Evolutionary conservation across 2,797 vertebrate species (phyloP), one percentile per base, ranked within the genome.

Genomic region (Intellagama lesueurii): DNA sequence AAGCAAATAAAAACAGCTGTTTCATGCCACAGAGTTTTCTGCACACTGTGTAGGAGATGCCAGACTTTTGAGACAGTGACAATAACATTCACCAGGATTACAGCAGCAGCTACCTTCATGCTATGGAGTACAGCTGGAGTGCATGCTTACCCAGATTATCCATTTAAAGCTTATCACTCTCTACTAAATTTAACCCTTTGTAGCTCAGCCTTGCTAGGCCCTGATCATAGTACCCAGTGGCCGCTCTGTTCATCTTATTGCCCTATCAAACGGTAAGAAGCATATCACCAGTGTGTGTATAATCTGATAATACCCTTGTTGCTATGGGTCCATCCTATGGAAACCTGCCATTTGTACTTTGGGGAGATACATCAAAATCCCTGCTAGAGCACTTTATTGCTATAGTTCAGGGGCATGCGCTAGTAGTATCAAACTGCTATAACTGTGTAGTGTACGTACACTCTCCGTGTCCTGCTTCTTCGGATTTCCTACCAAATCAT

Each of bases 11-110:
- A 68, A 87, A 60, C 22, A 78, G 30, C 4, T 17, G 30, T 28
- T 24, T 1, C 9, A 0, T 14, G 56, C 16, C 1, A 40, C 83
- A 89, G 78, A 0, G 0, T 7, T 17, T 86, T 4, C 56, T 87
- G 40, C 28, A 78, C 7, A 44, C 26, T 0, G 0, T 87, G 32
- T 11, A 49, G 30, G 44, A 72, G 19, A 17, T 69, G 40, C 47
- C 19, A 70, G 77, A 56, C 30, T 52, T 80, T 70, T 44, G 52
- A 28, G 49, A n/a, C 40, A 79, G 68, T 76, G 4, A 44, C 44
- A 32, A 70, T 30, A 32, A 76, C 47, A 56, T 14, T 14, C 14
- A 14, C 60, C 16, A 64, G 60, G 16, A 22, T 64, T 64, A 64
- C 60, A 64, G 60, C 60, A 64, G 60, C 19, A 64, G 60, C 19